Base-by-base conservation (phyloP, 2,113 vertebrate species). In the Triplophysa tibetana region DNA sequence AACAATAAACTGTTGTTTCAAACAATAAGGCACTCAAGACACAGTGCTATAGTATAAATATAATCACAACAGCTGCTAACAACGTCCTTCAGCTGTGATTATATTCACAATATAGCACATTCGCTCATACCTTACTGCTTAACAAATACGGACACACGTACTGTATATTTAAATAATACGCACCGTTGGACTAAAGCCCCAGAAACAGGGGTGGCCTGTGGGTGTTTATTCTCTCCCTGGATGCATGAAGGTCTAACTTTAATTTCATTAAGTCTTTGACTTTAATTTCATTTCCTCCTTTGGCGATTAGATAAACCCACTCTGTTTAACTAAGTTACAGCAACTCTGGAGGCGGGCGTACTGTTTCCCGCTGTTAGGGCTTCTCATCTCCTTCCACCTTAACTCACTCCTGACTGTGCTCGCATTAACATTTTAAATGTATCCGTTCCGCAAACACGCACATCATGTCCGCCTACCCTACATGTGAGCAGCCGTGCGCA, bases 261-360 rank as follows among this genome's bases (percentile, higher is more conserved):
- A 86, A 87, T 73, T 83, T 80, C 24, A 84, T 85, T 85, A 80
- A 81, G 75, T 62, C 74, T 75, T 82, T 81, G 77, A 79, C 45
- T 50, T 54, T 80, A 83, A 81, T 85, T 77, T 64, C 14, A 83
- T 86, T 85, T 82, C 62, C 58, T 82, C 68, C 67, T 75, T 48
- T 70, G 64, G 56, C 45, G 64, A 83, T 82, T 78, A 85, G 81
- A 85, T 86, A 80, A 86, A 85, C 73, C 75, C 16, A 52, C 54
- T 84, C 70, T 77, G 58, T 75, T 81, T 80, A 83, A 87, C 70
- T 68, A 54, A 75, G 83, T 80, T 81, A 77, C 56, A 63, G 64
- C 72, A 45, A 62, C 66, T 79, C 65, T 58, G 69, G 24, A 38
- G 69, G 75, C 50, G 13, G 70, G 50, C 8, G 14, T 33, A 66